Base-by-base conservation (phyloP, 2,113 vertebrate genomes). In the Hippocampus zosterae region DNA sequence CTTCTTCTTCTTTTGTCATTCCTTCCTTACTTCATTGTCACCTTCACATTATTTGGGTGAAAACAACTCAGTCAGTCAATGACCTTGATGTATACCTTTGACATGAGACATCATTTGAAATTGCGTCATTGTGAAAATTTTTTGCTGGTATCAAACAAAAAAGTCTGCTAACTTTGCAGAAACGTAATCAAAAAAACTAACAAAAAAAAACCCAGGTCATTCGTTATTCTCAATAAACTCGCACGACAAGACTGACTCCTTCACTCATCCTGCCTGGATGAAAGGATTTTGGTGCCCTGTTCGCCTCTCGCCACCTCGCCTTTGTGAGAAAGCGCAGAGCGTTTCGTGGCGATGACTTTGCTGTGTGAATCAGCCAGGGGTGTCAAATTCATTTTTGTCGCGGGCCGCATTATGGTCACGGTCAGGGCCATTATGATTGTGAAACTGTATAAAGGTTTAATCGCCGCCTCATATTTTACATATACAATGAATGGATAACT, bases 301-400 rank as follows among this genome's bases (percentile, higher is more conserved):
- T 63, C 21, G 61, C 69, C 74, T 61, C 41, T 16, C 3, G 12
- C 19, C 12, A 23, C 71, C 64, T 75, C 2, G 0, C 63, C 71
- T 82, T 44, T 18, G 21, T 84, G 81, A 84, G 68, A 72, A 71
- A 84, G 37, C n/a, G 46, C 12, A 33, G 53, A 64, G 50, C 68
- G 61, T 69, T 77, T 81, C 60, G 33, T 12, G n/a, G 0, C 5
- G 18, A 59, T 56, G 53, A 62, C 69, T 62, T 52, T 62, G 21
- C 46, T 23, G 59, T 83, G 68, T 7, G 40, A 44, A 37, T 37
- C 5, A 5, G 33, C 33, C 33, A 37, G 33, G 5, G 33, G 33
- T 37, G 33, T 37, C 33, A 37, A 37, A 37, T 37, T 37, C 33
- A 37, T 37, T 37, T 37, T 37, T 37, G 33, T 37, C 33, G 33